phyloP scores from a whole-genome alignment of 2,888 invertebrate species.

The Polydrusus pterygomalis region DNA sequence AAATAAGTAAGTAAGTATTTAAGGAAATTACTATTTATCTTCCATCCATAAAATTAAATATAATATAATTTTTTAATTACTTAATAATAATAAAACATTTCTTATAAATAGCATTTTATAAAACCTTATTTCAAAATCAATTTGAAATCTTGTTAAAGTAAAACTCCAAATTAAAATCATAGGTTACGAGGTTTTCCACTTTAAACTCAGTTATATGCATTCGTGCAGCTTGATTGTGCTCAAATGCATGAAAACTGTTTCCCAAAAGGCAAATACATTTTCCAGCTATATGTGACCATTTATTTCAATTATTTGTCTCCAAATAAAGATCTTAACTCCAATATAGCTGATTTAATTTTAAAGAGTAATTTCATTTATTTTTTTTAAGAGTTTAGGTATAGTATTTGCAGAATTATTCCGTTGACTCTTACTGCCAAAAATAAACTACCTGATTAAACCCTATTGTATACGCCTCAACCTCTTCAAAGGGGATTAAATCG shows the following conservation, averaged over 20 bases:
- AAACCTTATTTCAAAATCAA: neutral
- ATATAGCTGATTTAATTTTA: too few relatives aligned
- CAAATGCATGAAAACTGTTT: constrained; percentile 42
- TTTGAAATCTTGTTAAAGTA: neutral
- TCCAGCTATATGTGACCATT: constrained; percentile 28
- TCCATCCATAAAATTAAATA: too few relatives aligned
- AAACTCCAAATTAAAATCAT: constrained; percentile 41
- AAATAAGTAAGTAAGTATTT: too few relatives aligned
- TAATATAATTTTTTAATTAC: too few relatives aligned
- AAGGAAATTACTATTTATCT: too few relatives aligned
- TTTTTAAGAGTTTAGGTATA: neutral
- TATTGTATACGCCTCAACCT: too few relatives aligned
- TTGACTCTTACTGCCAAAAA: too few relatives aligned
- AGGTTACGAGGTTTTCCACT: constrained; percentile 46
- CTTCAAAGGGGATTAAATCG: too few relatives aligned
- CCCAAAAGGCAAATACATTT: constrained; percentile 44
- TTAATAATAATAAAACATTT: too few relatives aligned
- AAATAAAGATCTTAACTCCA: neutral
- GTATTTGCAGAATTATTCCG: too few relatives aligned
- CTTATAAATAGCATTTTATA: too few relatives aligned
- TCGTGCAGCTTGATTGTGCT: constrained; percentile 45
- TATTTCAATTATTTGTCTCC: constrained; percentile 37
- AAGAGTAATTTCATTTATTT: neutral
- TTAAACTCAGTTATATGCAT: constrained; percentile 40
- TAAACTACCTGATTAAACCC: too few relatives aligned